phyloP scores from a whole-genome alignment of 2,888 invertebrate species.

The Nemotelus nigrinus region DNA sequence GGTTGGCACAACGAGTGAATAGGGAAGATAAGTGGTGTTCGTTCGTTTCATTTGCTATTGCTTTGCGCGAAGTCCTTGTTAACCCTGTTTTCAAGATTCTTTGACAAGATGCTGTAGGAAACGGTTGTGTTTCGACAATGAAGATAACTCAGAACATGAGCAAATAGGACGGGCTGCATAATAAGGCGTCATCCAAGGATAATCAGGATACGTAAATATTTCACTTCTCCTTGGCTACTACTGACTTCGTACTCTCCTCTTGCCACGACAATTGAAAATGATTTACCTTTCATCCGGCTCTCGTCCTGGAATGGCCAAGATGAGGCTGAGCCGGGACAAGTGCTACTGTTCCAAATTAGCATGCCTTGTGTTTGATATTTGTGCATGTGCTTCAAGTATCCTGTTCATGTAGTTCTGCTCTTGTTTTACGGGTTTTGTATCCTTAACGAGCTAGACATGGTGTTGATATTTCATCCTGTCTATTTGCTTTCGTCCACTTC shows the following conservation, averaged over 20 bases:
- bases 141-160: background rate
- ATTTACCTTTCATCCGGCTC: slow-evolving; percentile 16
- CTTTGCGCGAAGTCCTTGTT: slow-evolving; percentile 36
- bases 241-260: background rate
- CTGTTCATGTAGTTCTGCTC: slow-evolving; percentile 41
- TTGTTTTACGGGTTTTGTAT: slow-evolving; percentile 13
- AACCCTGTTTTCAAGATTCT: slow-evolving; percentile 9
- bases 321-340: background rate
- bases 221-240: slow-evolving; percentile 16
- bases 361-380: slow-evolving; percentile 49
- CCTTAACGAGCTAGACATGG: slow-evolving; percentile 45
- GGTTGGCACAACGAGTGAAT: background rate
- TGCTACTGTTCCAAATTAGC: slow-evolving; percentile 34
- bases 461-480: slow-evolving; percentile 49
- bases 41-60: slow-evolving; percentile 30
- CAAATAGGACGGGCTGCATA: background rate
- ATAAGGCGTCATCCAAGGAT: slow-evolving; percentile 47
- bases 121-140: background rate
- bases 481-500: slow-evolving; percentile 39
- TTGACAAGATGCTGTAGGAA: background rate
- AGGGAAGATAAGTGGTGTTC: slow-evolving; percentile 30
- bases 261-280: slow-evolving; percentile 5
- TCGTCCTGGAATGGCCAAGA: slow-evolving; percentile 1
- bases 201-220: slow-evolving; percentile 51
- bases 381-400: slow-evolving; percentile 49